Percentiles rank a stretch among this genome's conserved stretches.
Evolutionary conservation across 1,140 invertebrate genomes (phyloP).

Genomic region (Drosophila novamexicana): DNA sequence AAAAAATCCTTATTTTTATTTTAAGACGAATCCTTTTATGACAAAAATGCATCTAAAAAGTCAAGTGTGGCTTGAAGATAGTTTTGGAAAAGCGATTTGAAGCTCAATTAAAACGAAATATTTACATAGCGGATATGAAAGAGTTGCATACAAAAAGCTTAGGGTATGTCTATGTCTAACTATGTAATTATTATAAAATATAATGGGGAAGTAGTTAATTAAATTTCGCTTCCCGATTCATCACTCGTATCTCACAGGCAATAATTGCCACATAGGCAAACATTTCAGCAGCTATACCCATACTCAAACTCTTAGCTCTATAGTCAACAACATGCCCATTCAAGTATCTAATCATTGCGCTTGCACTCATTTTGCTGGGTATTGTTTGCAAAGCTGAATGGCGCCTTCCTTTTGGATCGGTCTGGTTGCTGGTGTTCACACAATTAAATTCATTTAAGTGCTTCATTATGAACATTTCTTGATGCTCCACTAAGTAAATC

Average conservation of each 20-base stretch:
- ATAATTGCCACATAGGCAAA: slow-evolving; percentile 13
- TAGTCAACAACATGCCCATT: slow-evolving; percentile 9
- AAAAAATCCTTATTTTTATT: too few species aligned
- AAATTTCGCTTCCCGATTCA: slow-evolving; percentile 15
- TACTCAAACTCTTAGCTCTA: background rate
- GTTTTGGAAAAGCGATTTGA: too few species aligned
- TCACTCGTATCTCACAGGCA: slow-evolving; percentile 4
- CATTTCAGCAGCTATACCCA: slow-evolving; percentile 8
- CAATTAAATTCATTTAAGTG: slow-evolving; percentile 84
- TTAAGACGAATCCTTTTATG: too few species aligned
- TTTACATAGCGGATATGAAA: background rate
- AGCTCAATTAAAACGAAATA: too few species aligned
- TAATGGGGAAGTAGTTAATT: background rate
- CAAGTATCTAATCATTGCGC: slow-evolving; percentile 53
- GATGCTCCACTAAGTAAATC: slow-evolving; percentile 79
- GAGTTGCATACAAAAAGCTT: background rate
- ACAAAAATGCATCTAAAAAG: too few species aligned
- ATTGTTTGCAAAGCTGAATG: slow-evolving; percentile 53
- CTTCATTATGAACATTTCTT: slow-evolving; percentile 72
- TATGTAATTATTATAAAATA: background rate
- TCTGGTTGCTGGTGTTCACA: slow-evolving; percentile 57
- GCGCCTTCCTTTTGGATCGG: slow-evolving; percentile 23
- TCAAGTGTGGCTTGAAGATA: too few species aligned
- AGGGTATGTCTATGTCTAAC: background rate
- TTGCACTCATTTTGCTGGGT: slow-evolving; percentile 57